A percentile compares a stretch with the other conserved stretches of the same genome.
Conservation (phyloP, 2,113 vertebrate genomes). For the Strigops habroptila region DNA sequence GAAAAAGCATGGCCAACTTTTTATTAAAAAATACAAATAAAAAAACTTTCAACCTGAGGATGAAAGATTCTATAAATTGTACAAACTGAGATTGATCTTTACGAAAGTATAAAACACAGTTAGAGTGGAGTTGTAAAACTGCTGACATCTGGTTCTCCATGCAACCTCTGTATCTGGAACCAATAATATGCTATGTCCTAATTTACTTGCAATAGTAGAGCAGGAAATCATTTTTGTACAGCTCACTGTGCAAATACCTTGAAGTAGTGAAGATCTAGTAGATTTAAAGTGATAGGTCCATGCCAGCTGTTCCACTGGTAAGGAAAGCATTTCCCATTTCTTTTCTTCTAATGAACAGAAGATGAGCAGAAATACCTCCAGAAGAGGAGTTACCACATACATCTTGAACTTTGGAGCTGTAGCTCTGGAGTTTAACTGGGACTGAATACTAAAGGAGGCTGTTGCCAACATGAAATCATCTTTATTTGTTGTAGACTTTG, state of each 20-base stretch:
- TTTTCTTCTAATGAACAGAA: background rate
- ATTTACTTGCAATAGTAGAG: background rate
- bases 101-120: background rate
- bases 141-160: background rate
- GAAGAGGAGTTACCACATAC: background rate
- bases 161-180: background rate
- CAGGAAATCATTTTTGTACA: background rate
- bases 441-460: background rate
- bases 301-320: background rate
- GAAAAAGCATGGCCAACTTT: background rate
- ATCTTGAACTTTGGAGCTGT: background rate
- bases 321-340: background rate
- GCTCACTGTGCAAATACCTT: background rate
- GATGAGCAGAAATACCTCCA: background rate
- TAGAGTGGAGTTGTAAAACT: background rate
- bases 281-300: background rate
- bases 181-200: background rate
- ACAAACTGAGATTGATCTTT: background rate
- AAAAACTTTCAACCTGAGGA: background rate
- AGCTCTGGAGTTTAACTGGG: background rate
- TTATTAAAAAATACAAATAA: background rate
- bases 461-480: background rate
- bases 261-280: background rate
- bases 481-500: background rate
- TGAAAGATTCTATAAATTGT: background rate